These are phyloP conservation scores for Mallotus villosus DNA, from an alignment of 2,797 vertebrate species.

Conservation along the genomic window DNA sequence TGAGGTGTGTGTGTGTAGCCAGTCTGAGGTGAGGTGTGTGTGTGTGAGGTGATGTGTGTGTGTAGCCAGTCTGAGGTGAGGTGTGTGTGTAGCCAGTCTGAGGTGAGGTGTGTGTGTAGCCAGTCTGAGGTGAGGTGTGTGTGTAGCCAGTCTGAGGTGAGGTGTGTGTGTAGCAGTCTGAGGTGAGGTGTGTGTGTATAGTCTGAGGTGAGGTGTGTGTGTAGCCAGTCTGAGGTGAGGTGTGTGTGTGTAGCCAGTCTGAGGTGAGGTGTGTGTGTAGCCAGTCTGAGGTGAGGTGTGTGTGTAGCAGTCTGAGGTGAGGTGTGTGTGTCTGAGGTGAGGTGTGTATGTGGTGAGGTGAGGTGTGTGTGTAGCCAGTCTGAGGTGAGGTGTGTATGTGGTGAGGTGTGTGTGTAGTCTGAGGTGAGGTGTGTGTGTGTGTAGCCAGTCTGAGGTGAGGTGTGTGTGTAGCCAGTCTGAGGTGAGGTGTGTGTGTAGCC, in stretches of 20 bases:
- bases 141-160: neutral
- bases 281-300: too few species aligned
- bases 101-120: constrained; percentile 24
- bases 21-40: too few species aligned
- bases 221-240: constrained; percentile 55
- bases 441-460: too few species aligned
- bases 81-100: neutral
- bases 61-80: too few species aligned
- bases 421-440: neutral
- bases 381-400: too few species aligned
- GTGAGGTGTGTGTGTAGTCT: constrained; percentile 29
- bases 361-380: constrained; percentile 45
- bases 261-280: constrained; percentile 2
- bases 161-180: constrained; percentile 23
- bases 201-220: too few species aligned
- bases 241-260: constrained; percentile 40
- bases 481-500: constrained; percentile 58
- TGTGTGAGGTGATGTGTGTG: too few species aligned
- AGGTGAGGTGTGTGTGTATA: constrained; percentile 9
- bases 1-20: constrained; percentile 49
- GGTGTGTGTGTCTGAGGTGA: constrained; percentile 57
- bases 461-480: constrained; percentile 33
- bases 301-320: too few species aligned
- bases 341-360: constrained; percentile 43
- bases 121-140: constrained; percentile 63